Evolutionary conservation across 2,113 vertebrate genomes (phyloP).

Genomic region (Agelaius tricolor): DNA sequence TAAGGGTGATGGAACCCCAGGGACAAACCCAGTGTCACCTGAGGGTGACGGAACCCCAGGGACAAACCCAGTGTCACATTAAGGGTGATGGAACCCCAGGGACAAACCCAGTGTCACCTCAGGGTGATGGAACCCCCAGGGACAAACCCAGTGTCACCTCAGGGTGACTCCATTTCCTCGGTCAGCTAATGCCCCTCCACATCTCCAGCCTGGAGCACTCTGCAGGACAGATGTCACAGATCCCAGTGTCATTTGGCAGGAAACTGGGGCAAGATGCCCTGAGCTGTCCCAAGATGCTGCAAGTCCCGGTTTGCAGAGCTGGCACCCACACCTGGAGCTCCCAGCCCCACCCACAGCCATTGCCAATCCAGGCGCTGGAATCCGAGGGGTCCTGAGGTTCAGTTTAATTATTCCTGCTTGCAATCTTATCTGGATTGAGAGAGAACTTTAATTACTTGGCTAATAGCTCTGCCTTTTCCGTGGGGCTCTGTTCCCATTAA

Average conservation of each 20-base stretch:
- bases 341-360: neutral
- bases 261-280: rapidly evolving
- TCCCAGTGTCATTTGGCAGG: rapidly evolving
- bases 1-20: neutral
- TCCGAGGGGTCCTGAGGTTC: neutral
- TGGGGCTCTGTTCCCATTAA: neutral
- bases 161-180: no score
- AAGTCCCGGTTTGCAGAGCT: rapidly evolving
- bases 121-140: no score
- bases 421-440: neutral
- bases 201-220: neutral
- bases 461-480: neutral
- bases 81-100: neutral
- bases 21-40: neutral
- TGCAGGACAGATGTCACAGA: rapidly evolving
- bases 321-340: no score
- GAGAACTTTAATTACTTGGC: slow-evolving; percentile 36
- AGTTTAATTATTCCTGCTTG: slow-evolving; percentile 37
- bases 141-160: neutral
- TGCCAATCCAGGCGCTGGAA: neutral
- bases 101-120: neutral
- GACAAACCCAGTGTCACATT: rapidly evolving
- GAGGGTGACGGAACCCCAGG: no score
- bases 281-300: neutral
- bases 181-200: rapidly evolving